phyloP scores from a whole-genome alignment of 2,797 vertebrate species.

The Hylomyscus alleni region DNA sequence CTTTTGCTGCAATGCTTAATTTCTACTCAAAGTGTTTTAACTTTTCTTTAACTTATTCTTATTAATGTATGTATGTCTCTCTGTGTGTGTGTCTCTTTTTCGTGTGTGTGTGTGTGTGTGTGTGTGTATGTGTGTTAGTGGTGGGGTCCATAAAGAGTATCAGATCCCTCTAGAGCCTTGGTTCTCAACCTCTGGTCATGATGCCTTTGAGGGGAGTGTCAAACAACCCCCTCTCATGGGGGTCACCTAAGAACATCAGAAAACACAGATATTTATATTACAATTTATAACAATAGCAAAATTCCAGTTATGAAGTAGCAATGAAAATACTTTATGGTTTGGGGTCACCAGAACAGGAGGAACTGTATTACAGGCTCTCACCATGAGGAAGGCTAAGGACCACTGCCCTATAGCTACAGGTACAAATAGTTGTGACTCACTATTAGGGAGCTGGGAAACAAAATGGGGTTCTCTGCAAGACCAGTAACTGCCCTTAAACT shows the following conservation, averaged over 20 bases:
- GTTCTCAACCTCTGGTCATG: not conserved
- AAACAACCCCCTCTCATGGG: not conserved
- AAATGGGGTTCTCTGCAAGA: not conserved
- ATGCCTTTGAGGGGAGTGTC: not conserved
- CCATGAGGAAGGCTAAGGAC: not conserved
- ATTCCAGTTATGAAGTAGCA: not conserved
- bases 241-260: not conserved
- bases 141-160: not conserved
- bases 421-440: not conserved
- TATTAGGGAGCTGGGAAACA: not conserved
- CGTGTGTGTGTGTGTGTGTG: not conserved
- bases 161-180: not conserved
- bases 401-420: not conserved
- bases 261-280: not conserved
- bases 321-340: not conserved
- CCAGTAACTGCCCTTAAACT: not conserved
- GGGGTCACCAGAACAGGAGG: not conserved
- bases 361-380: not conserved
- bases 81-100: not conserved
- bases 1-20: not conserved
- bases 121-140: not conserved
- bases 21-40: not conserved
- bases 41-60: constrained; percentile 4
- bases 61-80: not conserved
- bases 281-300: not conserved